These are phyloP conservation scores for Suricata suricatta DNA, from an alignment of 2,113 vertebrate genomes.

Conservation along the genomic window DNA sequence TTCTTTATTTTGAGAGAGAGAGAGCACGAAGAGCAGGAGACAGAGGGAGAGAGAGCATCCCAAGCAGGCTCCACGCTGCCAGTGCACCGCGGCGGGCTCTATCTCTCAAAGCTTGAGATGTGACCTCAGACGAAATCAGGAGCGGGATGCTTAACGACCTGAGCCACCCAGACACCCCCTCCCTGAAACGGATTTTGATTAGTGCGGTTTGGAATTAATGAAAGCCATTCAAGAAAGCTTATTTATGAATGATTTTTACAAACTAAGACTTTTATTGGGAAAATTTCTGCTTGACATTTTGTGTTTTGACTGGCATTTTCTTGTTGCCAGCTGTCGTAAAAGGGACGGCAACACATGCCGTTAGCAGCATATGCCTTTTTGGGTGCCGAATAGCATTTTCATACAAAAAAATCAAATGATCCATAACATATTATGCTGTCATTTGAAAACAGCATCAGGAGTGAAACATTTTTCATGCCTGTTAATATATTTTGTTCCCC, in stretches of 20 bases:
- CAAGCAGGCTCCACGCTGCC: no score
- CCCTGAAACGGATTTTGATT: neutral
- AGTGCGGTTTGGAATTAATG: constrained; percentile 26
- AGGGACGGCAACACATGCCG: constrained; percentile 81
- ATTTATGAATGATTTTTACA: constrained; percentile 72
- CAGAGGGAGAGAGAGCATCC: no score
- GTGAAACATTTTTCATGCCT: constrained; percentile 83
- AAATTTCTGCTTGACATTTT: constrained; percentile 86
- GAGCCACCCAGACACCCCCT: no score
- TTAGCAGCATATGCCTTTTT: constrained; percentile 88
- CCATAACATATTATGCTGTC: constrained; percentile 94
- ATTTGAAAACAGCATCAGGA: constrained; percentile 88
- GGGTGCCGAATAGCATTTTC: constrained; percentile 80
- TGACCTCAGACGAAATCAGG: no score
- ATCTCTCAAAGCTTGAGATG: no score
- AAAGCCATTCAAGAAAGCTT: constrained; percentile 64
- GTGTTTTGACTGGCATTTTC: constrained; percentile 89
- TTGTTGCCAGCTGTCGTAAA: constrained; percentile 88
- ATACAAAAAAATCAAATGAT: constrained; percentile 91
- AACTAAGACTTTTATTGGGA: constrained; percentile 83
- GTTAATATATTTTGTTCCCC: constrained; percentile 84
- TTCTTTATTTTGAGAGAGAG: no score
- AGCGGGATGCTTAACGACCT: no score
- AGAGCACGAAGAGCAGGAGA: no score
- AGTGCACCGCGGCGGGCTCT: no score